phyloP scores from a whole-genome alignment of 2,888 invertebrate species.

The Parochlus steinenii region DNA sequence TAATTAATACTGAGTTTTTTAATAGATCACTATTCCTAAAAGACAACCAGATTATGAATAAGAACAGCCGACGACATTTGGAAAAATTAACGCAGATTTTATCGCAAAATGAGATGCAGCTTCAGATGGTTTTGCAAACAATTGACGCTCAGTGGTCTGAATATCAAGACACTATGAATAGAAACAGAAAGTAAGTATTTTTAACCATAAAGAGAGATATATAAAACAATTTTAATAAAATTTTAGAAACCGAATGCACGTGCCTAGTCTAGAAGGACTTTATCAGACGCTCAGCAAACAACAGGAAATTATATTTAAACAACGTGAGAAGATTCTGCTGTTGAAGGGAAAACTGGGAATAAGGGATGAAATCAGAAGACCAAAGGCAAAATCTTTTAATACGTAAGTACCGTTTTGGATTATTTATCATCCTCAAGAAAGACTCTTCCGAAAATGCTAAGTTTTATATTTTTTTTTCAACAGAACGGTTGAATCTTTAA shows the following conservation, averaged over 20 bases:
- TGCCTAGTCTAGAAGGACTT: constrained; percentile 57
- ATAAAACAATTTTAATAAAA: no score
- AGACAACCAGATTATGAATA: constrained; percentile 17
- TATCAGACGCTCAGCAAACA: constrained; percentile 65
- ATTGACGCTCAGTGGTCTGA: constrained; percentile 65
- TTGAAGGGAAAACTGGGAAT: constrained; percentile 23
- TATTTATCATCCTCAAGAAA: no score
- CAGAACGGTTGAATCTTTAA: constrained; percentile 24
- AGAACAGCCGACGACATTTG: constrained; percentile 35
- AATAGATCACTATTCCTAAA: constrained; percentile 2
- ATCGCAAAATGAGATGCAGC: constrained; percentile 57
- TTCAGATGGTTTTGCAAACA: constrained; percentile 51
- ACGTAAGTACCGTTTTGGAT: no score
- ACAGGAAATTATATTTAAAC: constrained; percentile 45
- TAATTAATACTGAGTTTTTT: no score
- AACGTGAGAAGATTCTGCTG: constrained; percentile 34
- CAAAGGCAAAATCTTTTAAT: not conserved
- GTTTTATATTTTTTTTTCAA: no score
- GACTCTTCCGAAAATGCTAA: no score
- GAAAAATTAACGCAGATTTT: constrained; percentile 49
- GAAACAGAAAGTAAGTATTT: constrained; percentile 20
- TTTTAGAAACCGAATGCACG: constrained; percentile 35
- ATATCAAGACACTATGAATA: constrained; percentile 35
- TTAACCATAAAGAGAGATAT: not conserved
- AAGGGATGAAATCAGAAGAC: constrained; percentile 2